Evolutionary conservation across 2,888 invertebrate species (phyloP).

Genomic region (Punctoribates punctum): DNA sequence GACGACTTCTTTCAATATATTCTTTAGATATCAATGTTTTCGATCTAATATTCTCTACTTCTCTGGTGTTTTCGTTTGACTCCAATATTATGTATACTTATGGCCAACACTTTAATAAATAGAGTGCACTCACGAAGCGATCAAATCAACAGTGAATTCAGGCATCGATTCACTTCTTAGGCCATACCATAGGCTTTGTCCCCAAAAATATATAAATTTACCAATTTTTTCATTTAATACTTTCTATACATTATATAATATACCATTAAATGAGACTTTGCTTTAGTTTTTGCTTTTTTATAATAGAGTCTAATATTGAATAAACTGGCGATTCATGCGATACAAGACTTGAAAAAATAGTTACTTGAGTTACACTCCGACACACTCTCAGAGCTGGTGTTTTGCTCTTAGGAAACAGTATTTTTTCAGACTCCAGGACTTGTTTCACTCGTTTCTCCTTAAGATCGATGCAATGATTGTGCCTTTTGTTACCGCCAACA

Average conservation of each 20-base stretch:
- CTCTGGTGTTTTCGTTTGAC: neutral
- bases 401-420: neutral
- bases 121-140: conserved; percentile 13
- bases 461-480: conserved; percentile 24
- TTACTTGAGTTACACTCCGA: neutral
- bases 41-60: conserved; percentile 1
- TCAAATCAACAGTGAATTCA: neutral
- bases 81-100: neutral
- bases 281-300: no score
- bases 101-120: neutral
- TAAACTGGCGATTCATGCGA: conserved; percentile 24
- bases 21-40: conserved; percentile 11
- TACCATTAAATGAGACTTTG: neutral
- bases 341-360: neutral
- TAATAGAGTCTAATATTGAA: conserved; percentile 7
- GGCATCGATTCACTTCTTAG: no score
- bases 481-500: conserved; percentile 19
- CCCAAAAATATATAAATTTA: no score
- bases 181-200: no score
- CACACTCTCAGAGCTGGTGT: neutral
- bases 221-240: neutral
- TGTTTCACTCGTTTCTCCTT: neutral
- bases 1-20: neutral
- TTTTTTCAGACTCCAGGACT: neutral
- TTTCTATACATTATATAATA: neutral